phyloP scores from a whole-genome alignment of 64 coral and sea anemone genomes.

The Montipora efflorescens region DNA sequence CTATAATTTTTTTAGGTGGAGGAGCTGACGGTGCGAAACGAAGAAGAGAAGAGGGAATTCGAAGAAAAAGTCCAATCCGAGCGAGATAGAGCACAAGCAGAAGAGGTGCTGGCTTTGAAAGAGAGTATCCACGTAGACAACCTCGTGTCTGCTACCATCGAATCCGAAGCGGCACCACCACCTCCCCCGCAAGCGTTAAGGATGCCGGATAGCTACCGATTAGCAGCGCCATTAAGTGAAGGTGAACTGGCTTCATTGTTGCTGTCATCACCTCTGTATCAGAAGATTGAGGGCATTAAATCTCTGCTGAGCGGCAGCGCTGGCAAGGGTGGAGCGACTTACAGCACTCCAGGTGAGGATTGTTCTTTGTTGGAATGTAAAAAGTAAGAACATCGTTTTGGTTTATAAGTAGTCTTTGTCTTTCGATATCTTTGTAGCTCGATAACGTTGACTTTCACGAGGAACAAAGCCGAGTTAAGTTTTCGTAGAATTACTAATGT shows the following conservation, averaged over 20 bases:
- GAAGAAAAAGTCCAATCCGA: conserved; percentile 87
- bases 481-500: too few species aligned
- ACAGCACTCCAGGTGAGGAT: conserved; percentile 36
- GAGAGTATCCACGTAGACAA: conserved; percentile 97
- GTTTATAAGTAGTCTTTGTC: too few species aligned
- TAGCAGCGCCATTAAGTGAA: conserved; percentile 91
- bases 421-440: too few species aligned
- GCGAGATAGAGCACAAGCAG: conserved; percentile 79
- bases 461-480: too few species aligned
- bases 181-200: conserved; percentile 11
- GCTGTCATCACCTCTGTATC: conserved; percentile 91
- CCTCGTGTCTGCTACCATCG: conserved; percentile 74
- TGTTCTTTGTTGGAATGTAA: background rate
- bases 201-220: conserved; percentile 87
- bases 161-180: conserved; percentile 68
- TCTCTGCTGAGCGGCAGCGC: conserved; percentile 75
- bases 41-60: conserved; percentile 91
- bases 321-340: conserved; percentile 64
- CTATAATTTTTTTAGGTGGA: background rate
- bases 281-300: conserved; percentile 93
- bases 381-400: too few species aligned
- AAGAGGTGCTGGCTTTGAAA: conserved; percentile 86
- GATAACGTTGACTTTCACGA: too few species aligned
- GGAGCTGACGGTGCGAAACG: conserved; percentile 70
- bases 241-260: conserved; percentile 84